Evolutionary conservation across 1,140 invertebrate genomes (phyloP), one percentile per base, ranked within the genome.

Genomic region (Chironomus tepperi): DNA sequence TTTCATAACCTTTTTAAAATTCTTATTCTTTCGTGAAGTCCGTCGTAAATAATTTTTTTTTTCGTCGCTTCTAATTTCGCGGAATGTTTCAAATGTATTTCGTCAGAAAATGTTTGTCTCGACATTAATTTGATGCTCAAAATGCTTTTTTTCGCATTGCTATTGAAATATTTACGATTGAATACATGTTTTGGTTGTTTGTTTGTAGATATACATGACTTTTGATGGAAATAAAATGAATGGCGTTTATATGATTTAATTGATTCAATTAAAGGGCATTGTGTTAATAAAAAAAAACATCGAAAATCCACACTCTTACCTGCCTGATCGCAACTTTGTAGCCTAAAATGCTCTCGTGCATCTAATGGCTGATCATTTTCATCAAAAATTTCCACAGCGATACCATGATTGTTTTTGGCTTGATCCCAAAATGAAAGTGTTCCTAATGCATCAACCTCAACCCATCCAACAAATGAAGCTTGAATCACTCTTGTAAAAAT

Each of bases 311-410:
- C 65, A 70, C 65, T 70, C 65, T 70, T 70, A 70, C 65, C 65
- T 70, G 65, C 65, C 65, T 70, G 15, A 70, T 57, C 47, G 47
- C 65, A 70, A 70, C 7, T 19, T 70, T 70, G 65, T 21, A 70
- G 16, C 65, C 7, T 16, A 10, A 70, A 70, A 70, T 70, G 18
- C 8, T 70, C 65, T 15, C 19, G 65, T 21, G 65, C 65, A 70
- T 70, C 65, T 3, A 70, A 16, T 19, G n/a, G 65, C 18, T 70
- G n/a, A 9, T 18, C 65, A 7, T 70, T 9, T 21, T 70, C 16
- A 19, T 70, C 65, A 70, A 8, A 70, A n/a, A 70, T 21, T 0
- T 70, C 65, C 7, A 70, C 18, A 8, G 65, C n/a, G 1, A 70
- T 6, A 9, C 65, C 65, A 10, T 70, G 18, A 70, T 70, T 70